Percentiles rank a stretch among this genome's conserved stretches.
These are phyloP conservation scores for Dicyrtoma fusca DNA, from an alignment of 2,888 invertebrate species.

Conservation along the genomic window DNA sequence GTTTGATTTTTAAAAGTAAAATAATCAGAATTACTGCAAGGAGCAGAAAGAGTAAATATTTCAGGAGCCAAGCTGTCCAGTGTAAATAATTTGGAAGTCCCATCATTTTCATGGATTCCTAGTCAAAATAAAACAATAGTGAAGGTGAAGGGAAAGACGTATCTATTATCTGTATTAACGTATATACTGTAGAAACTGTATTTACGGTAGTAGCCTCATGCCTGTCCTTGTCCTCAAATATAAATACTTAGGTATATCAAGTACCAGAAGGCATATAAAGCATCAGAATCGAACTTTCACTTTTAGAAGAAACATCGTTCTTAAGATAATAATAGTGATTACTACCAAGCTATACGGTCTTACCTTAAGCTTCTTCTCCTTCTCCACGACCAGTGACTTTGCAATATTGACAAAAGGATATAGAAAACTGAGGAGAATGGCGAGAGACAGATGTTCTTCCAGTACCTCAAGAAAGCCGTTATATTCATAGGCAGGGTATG, in stretches of 20 bases:
- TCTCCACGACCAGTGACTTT: conserved; percentile 74
- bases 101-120: conserved; percentile 94
- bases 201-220: not conserved
- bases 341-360: not conserved
- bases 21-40: conserved; percentile 65
- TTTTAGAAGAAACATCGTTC: not conserved
- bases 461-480: conserved; percentile 63
- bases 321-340: no score
- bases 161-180: not conserved
- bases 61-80: conserved; percentile 84
- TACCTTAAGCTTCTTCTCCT: conserved; percentile 75
- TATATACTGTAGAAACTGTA: not conserved
- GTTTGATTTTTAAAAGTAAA: conserved; percentile 57
- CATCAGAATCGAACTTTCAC: not conserved
- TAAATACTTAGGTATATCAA: no score
- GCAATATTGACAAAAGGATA: conserved; percentile 78
- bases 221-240: no score
- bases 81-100: conserved; percentile 81
- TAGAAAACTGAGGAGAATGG: conserved; percentile 64
- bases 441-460: conserved; percentile 43
- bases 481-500: conserved; percentile 72
- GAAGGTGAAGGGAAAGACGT: not conserved
- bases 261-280: no score
- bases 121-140: conserved; percentile 36
- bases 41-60: conserved; percentile 71